phyloP scores from a whole-genome alignment of 2,888 invertebrate species.

The Drosophila prolongata region DNA sequence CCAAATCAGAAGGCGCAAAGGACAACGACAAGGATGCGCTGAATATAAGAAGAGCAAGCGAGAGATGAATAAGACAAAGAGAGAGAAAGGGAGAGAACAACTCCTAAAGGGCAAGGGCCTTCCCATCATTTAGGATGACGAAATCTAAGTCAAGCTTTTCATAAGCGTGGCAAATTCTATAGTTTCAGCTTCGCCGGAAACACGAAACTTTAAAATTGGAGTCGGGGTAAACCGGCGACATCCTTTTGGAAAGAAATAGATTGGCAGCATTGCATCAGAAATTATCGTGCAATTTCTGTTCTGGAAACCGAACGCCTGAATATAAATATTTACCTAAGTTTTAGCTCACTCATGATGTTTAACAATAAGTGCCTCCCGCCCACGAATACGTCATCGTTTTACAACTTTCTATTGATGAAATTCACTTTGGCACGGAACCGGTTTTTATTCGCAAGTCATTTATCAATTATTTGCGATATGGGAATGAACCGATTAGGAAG shows the following conservation, averaged over 20 bases:
- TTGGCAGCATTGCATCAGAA: slow-evolving; percentile 44
- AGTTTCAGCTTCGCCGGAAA: slow-evolving; percentile 19
- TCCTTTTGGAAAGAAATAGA: slow-evolving; percentile 17
- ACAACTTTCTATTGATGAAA: slow-evolving; percentile 48
- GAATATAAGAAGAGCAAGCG: slow-evolving; percentile 9
- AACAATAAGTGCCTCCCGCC: slow-evolving; percentile 3
- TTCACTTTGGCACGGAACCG: slow-evolving; percentile 8
- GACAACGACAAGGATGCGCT: slow-evolving; percentile 23
- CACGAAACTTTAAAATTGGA: slow-evolving; percentile 51
- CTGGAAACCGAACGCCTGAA: neutral
- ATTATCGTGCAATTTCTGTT: slow-evolving; percentile 3
- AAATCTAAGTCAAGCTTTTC: slow-evolving; percentile 48
- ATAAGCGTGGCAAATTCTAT: slow-evolving; percentile 37
- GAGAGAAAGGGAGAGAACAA: slow-evolving; percentile 5
- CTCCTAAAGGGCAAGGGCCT: slow-evolving; percentile 36
- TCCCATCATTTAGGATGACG: slow-evolving; percentile 48
- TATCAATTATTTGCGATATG: slow-evolving; percentile 32
- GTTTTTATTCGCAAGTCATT: slow-evolving; percentile 27
- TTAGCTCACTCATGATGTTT: slow-evolving; percentile 4
- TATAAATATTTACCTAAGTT: slow-evolving; percentile 9
- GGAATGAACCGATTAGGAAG: slow-evolving; percentile 10
- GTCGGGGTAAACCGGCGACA: neutral
- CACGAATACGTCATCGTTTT: slow-evolving; percentile 51
- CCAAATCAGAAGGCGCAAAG: neutral
- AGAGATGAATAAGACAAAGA: neutral